phyloP scores from a whole-genome alignment of 1,140 invertebrate genomes.

The Drosophila repleta region DNA sequence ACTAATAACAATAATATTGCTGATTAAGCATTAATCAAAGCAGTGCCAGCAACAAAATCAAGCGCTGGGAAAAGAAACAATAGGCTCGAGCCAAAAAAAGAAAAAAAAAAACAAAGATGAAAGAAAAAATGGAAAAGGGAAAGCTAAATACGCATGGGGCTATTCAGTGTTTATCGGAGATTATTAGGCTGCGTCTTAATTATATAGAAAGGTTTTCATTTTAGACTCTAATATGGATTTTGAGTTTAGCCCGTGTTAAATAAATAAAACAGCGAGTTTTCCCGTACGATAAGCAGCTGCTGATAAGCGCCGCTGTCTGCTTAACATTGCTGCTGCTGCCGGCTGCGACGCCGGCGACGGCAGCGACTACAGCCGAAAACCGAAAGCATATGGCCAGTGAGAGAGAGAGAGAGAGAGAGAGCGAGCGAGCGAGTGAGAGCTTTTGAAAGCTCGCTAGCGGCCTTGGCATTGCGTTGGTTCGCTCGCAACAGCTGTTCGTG shows the following conservation, averaged over 20 bases:
- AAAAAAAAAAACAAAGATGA: not conserved
- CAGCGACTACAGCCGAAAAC: slow-evolving; percentile 10
- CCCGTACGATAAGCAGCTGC: slow-evolving; percentile 56
- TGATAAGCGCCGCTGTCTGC: slow-evolving; percentile 48
- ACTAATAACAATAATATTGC: slow-evolving; percentile 79
- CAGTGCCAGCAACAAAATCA: slow-evolving; percentile 25
- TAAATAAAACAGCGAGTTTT: slow-evolving; percentile 29
- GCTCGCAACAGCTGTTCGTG: slow-evolving; percentile 47
- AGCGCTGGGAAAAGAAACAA: slow-evolving; percentile 38
- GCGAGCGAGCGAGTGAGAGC: slow-evolving; percentile 5
- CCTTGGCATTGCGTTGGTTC: slow-evolving; percentile 60
- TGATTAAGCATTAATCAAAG: slow-evolving; percentile 81
- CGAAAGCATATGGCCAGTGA: slow-evolving; percentile 35
- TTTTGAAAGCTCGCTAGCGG: slow-evolving; percentile 41
- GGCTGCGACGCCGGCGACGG: not conserved
- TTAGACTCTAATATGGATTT: slow-evolving; percentile 58
- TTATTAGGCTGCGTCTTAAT: slow-evolving; percentile 44
- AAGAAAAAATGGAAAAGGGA: slow-evolving; percentile 49
- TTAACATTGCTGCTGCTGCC: slow-evolving; percentile 26
- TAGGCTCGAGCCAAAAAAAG: slow-evolving; percentile 16
- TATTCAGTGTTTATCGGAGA: slow-evolving; percentile 25
- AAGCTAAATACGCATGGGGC: slow-evolving; percentile 33
- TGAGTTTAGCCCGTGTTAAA: slow-evolving; percentile 53
- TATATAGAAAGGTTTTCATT: slow-evolving; percentile 55
- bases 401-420: slow-evolving; percentile 7